Evolutionary conservation across 2,888 invertebrate species (phyloP).

Genomic region (Rhodophaea formosa): DNA sequence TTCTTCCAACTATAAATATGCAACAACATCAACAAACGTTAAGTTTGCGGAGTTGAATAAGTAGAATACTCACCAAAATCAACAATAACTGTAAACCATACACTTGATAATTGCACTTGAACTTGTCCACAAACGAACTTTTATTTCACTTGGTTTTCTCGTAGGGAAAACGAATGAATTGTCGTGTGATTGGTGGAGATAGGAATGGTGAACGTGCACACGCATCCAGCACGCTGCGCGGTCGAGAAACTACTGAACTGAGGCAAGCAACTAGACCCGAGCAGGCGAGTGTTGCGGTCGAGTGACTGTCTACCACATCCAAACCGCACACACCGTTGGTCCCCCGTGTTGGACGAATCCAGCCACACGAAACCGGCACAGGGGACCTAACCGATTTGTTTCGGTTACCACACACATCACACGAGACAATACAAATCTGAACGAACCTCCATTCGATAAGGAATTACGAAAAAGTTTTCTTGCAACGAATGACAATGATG

Average conservation of each 20-base stretch:
- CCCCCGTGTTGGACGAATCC: constrained; percentile 39
- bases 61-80: constrained; percentile 49
- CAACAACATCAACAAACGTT: constrained; percentile 31
- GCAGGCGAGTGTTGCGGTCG: background rate
- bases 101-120: constrained; percentile 56
- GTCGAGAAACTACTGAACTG: constrained; percentile 45
- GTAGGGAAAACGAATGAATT: constrained; percentile 66
- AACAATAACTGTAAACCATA: constrained; percentile 30
- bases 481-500: background rate
- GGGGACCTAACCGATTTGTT: constrained; percentile 59
- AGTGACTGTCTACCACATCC: constrained; percentile 8
- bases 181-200: constrained; percentile 38
- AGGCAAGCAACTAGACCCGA: background rate
- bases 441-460: constrained; percentile 7
- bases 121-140: constrained; percentile 40
- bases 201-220: constrained; percentile 25
- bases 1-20: background rate
- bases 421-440: constrained; percentile 9
- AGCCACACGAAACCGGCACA: constrained; percentile 36
- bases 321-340: constrained; percentile 42
- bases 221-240: constrained; percentile 29
- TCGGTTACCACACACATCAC: constrained; percentile 33
- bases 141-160: constrained; percentile 74
- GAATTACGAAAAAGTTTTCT: background rate
- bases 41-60: constrained; percentile 33